Evolutionary conservation across 2,888 invertebrate species (phyloP).

Genomic region (Podabrus alpinus): DNA sequence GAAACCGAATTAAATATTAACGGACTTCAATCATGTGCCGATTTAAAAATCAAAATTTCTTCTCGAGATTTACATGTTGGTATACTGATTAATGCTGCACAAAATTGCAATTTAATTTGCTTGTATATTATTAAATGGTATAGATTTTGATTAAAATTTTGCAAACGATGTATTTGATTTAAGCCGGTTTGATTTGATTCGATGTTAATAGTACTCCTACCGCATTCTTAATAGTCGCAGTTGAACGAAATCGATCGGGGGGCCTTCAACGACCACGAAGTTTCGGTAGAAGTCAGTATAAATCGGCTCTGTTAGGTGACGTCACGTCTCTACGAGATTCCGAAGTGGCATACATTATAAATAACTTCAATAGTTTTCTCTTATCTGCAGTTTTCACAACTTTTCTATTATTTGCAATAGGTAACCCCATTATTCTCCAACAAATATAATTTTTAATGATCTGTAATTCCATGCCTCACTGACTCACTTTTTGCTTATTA

Average conservation of each 20-base stretch:
- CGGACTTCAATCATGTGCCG: background rate
- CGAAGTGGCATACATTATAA: slow-evolving; percentile 51
- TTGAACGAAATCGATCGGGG: slow-evolving; percentile 47
- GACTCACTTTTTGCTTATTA: background rate
- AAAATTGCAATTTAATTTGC: background rate
- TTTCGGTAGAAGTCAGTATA: slow-evolving; percentile 40
- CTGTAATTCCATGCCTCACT: background rate
- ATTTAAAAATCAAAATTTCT: background rate
- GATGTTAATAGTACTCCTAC: slow-evolving; percentile 15
- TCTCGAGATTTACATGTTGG: background rate
- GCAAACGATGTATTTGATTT: background rate
- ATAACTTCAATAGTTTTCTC: slow-evolving; percentile 44
- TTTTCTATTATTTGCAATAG: background rate
- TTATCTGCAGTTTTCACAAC: slow-evolving; percentile 20
- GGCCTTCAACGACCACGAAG: slow-evolving; percentile 40
- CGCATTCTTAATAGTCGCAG: slow-evolving; percentile 41
- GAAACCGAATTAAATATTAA: background rate
- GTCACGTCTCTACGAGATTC: slow-evolving; percentile 52
- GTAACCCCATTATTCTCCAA: background rate
- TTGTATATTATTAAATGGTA: background rate
- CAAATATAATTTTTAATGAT: background rate
- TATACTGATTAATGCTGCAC: background rate
- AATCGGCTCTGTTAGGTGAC: slow-evolving; percentile 44
- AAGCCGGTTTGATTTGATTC: background rate
- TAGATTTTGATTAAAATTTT: background rate